Evolutionary conservation across 2,113 vertebrate species (phyloP).

Genomic region (Chlorodrepanis virens): DNA sequence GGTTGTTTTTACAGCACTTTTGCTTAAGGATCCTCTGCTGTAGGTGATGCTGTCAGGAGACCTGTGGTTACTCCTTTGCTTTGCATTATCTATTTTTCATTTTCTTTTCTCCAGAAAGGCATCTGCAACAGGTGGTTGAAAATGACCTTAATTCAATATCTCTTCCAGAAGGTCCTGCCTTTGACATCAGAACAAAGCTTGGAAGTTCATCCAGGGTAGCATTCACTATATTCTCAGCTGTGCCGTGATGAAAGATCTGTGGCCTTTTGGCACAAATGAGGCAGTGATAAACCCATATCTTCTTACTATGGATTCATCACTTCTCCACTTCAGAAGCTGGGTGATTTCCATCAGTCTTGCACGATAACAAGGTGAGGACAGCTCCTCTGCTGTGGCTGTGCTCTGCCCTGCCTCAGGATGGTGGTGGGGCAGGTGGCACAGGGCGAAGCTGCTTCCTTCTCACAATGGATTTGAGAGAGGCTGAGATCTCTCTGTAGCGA

Average conservation of each 20-base stretch:
- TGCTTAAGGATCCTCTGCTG: neutral
- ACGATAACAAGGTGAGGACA: neutral
- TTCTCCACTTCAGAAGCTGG: neutral
- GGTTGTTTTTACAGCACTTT: neutral
- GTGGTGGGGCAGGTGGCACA: slow-evolving; percentile 33
- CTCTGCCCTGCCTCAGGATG: neutral
- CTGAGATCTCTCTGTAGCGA: slow-evolving; percentile 74
- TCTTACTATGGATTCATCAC: neutral
- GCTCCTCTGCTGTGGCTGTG: neutral
- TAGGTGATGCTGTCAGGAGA: neutral
- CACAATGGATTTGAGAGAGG: slow-evolving; percentile 66
- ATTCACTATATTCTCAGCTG: neutral
- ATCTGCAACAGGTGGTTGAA: neutral
- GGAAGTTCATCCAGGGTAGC: neutral
- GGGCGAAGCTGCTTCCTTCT: slow-evolving; percentile 34
- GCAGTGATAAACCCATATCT: neutral
- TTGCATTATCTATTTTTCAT: neutral
- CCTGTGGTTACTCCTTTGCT: neutral
- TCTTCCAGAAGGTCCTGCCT: neutral
- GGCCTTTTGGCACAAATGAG: neutral
- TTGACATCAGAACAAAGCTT: neutral
- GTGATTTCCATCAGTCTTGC: neutral
- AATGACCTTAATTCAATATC: neutral
- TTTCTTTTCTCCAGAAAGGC: neutral
- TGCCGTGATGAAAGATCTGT: neutral